A percentile compares a stretch with the other conserved stretches of the same genome.
These are phyloP conservation scores for Saccostrea cuccullata DNA, from an alignment of 1,140 invertebrate species.

Conservation along the genomic window DNA sequence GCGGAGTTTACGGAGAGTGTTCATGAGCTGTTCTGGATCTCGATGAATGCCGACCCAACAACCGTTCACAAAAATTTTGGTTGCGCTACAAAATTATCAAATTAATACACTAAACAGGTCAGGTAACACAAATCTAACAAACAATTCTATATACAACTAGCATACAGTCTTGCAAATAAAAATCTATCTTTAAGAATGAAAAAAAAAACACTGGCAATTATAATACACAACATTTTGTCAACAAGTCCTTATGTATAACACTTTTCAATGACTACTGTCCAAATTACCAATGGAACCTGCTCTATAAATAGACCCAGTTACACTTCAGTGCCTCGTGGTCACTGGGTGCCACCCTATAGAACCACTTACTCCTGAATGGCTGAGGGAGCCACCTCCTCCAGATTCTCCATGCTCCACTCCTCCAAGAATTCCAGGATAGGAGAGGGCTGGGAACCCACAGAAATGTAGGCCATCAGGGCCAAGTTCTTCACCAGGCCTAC, in stretches of 20 bases:
- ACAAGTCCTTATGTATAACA: no score
- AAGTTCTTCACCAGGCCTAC: slow-evolving; percentile 97
- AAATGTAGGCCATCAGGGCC: slow-evolving; percentile 99
- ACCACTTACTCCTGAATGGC: slow-evolving; percentile 89
- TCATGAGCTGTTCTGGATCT: slow-evolving; percentile 98
- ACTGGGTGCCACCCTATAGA: no score
- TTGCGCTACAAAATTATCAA: slow-evolving; percentile 83
- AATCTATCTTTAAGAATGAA: no score
- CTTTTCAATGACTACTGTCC: no score
- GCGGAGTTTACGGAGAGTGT: slow-evolving; percentile 94
- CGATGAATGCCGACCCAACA: slow-evolving; percentile 99
- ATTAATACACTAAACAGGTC: no score
- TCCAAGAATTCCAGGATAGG: slow-evolving; percentile 99
- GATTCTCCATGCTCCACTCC: slow-evolving; percentile 99
- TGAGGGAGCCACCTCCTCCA: slow-evolving; percentile 98
- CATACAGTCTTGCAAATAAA: no score
- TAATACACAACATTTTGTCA: no score
- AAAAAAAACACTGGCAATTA: no score
- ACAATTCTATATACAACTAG: background rate
- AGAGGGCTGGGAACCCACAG: slow-evolving; percentile 97
- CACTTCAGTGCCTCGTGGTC: no score
- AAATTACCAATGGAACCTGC: no score
- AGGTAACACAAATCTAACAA: background rate
- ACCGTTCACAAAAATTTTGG: slow-evolving; percentile 99
- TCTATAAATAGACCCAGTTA: no score